A percentile compares a stretch with the other conserved stretches of the same genome.
These are phyloP conservation scores for Leptinotarsa texana DNA, from an alignment of 1,140 invertebrate genomes.

Conservation along the genomic window DNA sequence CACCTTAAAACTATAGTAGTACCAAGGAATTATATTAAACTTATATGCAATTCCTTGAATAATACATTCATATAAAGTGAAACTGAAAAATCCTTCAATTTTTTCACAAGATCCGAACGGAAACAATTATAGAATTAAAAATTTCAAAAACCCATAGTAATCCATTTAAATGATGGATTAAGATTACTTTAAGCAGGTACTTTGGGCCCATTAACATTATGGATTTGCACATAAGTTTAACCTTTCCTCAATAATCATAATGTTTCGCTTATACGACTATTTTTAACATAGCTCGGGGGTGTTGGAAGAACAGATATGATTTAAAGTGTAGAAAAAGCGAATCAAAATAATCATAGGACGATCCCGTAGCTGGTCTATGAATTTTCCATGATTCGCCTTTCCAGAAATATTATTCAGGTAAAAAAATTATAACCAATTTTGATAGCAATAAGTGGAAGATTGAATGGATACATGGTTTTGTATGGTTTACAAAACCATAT, in stretches of 20 bases:
- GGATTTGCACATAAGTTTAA: conserved; percentile 23
- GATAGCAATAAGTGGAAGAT: too few species aligned
- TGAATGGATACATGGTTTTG: too few species aligned
- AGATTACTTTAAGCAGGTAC: too few species aligned
- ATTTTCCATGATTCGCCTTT: too few species aligned
- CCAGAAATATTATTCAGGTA: too few species aligned
- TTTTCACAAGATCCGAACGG: background rate
- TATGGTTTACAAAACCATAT: too few species aligned
- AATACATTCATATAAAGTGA: background rate
- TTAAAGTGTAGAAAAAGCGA: background rate
- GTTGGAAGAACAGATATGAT: conserved; percentile 33
- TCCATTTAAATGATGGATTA: too few species aligned
- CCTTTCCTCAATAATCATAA: conserved; percentile 13
- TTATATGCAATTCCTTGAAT: conserved; percentile 8
- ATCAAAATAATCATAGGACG: background rate
- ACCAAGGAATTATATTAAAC: conserved; percentile 10
- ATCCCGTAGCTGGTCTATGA: background rate
- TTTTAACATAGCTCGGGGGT: conserved; percentile 8
- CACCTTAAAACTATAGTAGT: conserved; percentile 9
- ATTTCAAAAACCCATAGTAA: too few species aligned
- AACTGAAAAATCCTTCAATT: conserved; percentile 18
- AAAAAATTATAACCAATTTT: too few species aligned
- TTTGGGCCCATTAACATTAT: background rate
- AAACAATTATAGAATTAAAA: too few species aligned
- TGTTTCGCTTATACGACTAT: conserved; percentile 24